phyloP scores from a whole-genome alignment of 2,113 vertebrate species.

The Opisthocomus hoazin region DNA sequence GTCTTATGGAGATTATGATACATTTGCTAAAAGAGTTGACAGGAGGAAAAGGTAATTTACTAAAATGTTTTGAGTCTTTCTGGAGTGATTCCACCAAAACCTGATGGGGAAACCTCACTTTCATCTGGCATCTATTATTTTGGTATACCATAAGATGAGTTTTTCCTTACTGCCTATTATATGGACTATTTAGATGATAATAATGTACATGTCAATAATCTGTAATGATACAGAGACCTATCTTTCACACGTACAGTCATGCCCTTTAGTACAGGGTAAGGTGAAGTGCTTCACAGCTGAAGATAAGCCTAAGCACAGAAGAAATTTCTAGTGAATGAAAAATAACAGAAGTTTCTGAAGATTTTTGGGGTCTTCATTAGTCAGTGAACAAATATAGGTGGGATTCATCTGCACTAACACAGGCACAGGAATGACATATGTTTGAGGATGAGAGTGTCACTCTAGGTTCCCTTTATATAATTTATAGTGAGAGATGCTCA shows the following conservation, averaged over 20 bases:
- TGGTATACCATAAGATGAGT: not conserved
- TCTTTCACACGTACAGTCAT: not conserved
- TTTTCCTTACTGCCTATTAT: not conserved
- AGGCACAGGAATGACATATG: not conserved
- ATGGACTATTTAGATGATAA: not conserved
- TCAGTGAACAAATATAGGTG: not conserved
- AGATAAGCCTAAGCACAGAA: not conserved
- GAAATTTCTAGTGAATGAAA: not conserved
- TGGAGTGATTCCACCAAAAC: slow-evolving; percentile 20
- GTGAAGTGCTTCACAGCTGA: not conserved
- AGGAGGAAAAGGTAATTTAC: slow-evolving; percentile 60
- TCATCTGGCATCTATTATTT: slow-evolving; percentile 23
- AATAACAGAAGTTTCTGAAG: not conserved
- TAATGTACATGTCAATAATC: not conserved
- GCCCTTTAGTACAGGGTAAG: not conserved
- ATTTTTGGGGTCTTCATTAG: not conserved
- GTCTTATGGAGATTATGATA: slow-evolving; percentile 26
- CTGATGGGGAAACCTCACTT: slow-evolving; percentile 11
- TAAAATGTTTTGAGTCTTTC: slow-evolving; percentile 47
- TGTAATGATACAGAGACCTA: not conserved
- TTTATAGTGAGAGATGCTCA: not conserved
- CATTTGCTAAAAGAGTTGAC: slow-evolving; percentile 34
- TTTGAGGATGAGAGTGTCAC: not conserved
- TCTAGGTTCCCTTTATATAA: not conserved
- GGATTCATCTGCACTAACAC: not conserved